These are phyloP conservation scores for Todiramphus chloris DNA, from an alignment of 2,113 vertebrate genomes.

Conservation along the genomic window DNA sequence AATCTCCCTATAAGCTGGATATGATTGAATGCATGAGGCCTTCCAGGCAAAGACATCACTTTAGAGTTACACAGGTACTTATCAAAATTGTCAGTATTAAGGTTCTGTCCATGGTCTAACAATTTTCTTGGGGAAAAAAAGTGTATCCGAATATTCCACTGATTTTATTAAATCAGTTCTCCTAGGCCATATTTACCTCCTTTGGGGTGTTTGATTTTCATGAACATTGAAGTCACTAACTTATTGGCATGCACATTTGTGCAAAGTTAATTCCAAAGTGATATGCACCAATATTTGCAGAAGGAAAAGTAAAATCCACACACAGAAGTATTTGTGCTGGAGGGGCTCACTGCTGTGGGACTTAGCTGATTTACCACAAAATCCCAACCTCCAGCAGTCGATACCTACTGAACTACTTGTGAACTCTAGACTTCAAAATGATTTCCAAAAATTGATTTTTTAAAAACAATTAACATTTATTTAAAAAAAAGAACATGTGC, in stretches of 20 bases:
- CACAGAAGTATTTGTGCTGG: neutral
- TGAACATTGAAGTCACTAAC: constrained; percentile 16
- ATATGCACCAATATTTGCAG: neutral
- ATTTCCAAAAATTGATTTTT: neutral
- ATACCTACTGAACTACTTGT: neutral
- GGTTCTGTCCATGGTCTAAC: neutral
- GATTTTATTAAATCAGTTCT: constrained; percentile 25
- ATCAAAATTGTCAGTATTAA: neutral
- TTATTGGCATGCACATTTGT: constrained; percentile 45
- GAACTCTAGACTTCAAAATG: neutral
- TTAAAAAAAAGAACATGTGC: neutral
- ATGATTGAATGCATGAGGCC: neutral
- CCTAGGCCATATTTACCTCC: neutral
- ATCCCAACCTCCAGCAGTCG: constrained; percentile 40
- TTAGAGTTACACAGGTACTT: neutral
- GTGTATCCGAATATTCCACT: constrained; percentile 19
- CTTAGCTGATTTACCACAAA: constrained; percentile 35
- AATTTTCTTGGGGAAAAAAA: constrained; percentile 1
- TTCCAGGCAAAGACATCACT: neutral
- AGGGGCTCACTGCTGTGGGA: constrained; percentile 14
- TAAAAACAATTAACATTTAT: neutral
- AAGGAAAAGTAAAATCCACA: constrained; percentile 21
- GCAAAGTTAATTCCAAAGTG: constrained; percentile 43
- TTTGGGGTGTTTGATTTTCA: constrained; percentile 36
- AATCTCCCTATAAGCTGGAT: neutral